These are phyloP conservation scores for Tenrec ecaudatus DNA, from an alignment of 2,113 vertebrate genomes.

Conservation along the genomic window DNA sequence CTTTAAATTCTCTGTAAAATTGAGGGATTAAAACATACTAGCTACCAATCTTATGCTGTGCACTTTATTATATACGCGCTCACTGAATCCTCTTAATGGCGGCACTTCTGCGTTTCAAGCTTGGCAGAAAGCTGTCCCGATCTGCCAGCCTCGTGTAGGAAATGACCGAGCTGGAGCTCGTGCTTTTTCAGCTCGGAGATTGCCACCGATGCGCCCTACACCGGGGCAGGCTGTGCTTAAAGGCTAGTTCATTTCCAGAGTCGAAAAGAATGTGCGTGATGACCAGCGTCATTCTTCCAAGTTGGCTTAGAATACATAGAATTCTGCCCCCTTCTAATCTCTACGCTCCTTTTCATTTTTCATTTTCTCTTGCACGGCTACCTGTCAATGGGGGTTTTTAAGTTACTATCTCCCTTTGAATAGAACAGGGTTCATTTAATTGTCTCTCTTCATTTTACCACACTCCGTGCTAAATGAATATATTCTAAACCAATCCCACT, in stretches of 20 bases:
- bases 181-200: background rate
- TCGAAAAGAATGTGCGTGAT: background rate
- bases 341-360: background rate
- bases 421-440: background rate
- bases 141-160: slow-evolving; percentile 19
- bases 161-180: background rate
- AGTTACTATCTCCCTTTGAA: background rate
- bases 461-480: slow-evolving; percentile 27
- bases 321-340: background rate
- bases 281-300: background rate
- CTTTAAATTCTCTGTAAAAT: slow-evolving; percentile 9
- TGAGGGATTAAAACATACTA: slow-evolving; percentile 16
- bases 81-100: background rate
- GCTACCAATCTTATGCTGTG: background rate
- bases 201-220: background rate
- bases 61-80: background rate
- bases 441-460: slow-evolving; percentile 44
- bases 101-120: slow-evolving; percentile 28
- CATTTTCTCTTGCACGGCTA: slow-evolving; percentile 54
- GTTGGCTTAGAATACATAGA: background rate
- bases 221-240: background rate
- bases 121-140: slow-evolving; percentile 39
- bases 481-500: background rate
- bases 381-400: slow-evolving; percentile 41
- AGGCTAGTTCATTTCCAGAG: slow-evolving; percentile 4